Base-by-base conservation (phyloP, 2,797 vertebrate genomes). In the Arrhamphus sclerolepis region DNA sequence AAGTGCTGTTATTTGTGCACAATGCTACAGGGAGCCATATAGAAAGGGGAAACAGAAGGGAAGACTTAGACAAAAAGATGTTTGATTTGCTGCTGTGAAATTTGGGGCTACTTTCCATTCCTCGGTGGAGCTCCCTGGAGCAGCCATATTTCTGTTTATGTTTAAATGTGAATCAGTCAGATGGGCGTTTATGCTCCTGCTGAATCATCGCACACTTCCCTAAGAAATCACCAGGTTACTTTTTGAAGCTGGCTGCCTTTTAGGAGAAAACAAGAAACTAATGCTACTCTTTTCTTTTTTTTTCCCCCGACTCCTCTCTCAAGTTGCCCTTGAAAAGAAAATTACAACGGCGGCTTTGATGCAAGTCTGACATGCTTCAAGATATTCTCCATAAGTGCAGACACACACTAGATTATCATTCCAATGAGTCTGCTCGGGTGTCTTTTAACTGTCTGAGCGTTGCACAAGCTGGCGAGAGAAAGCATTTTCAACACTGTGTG, bases 271-370 rank as follows among this genome's bases (percentile, higher is more conserved):
- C 62, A 76, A 77, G 61, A 52, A 82, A 69, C 67, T 46, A 77
- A 80, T 49, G 77, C 70, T 46, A 67, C 77, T n/a, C n/a, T 70
- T 78, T 77, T 3, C 61, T 64, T 64, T n/a, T n/a, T n/a, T n/a
- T n/a, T n/a, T n/a, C n/a, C n/a, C 72, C 75, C 19, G 68, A 80
- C 82, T 76, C 66, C 69, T 46, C 78, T 84, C 81, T 85, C 72
- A 88, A 83, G 83, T 86, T 66, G 78, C 70, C 83, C 82, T 89
- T 86, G 83, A 85, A 81, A 78, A 60, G 76, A 56, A 82, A 86
- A 86, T 77, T 74, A 82, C 76, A 82, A 78, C 77, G 24, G 17
- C 56, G 55, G 34, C 86, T 83, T 89, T 83, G 87, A 86, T 82
- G 79, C 71, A 10, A 48, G 72, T 50, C 62, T 75, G 80, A 87